Conservation (phyloP, 2,888 invertebrate species). For the Cyclophora punctaria region DNA sequence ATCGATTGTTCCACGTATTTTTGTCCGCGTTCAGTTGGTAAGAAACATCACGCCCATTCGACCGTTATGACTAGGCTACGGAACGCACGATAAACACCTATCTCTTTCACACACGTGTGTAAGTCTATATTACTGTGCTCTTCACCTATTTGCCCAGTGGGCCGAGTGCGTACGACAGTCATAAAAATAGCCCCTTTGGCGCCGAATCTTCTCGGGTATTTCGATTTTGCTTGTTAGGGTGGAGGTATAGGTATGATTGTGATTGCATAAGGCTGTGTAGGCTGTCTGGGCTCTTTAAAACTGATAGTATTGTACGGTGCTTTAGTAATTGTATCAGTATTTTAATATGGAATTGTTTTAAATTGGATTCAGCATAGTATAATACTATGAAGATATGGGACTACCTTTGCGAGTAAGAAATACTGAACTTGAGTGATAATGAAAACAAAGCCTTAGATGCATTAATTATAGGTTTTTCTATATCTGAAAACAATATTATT, state of each 20-base stretch:
- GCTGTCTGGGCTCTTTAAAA: not conserved
- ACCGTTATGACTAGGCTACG: conserved; percentile 73
- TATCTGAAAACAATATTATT: too few species aligned
- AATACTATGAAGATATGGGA: too few species aligned
- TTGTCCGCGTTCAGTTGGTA: conserved; percentile 73
- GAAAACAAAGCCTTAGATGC: too few species aligned
- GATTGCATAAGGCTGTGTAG: conserved; percentile 41
- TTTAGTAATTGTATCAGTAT: too few species aligned
- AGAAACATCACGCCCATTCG: conserved; percentile 76
- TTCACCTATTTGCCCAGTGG: conserved; percentile 70
- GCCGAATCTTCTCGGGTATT: conserved; percentile 71
- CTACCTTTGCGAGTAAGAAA: too few species aligned
- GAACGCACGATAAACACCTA: conserved; percentile 61
- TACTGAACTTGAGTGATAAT: too few species aligned
- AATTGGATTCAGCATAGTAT: too few species aligned
- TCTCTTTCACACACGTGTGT: conserved; percentile 66
- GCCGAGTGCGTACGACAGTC: conserved; percentile 71
- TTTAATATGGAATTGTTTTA: too few species aligned
- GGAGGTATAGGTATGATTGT: conserved; percentile 49
- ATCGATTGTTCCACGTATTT: conserved; percentile 74
- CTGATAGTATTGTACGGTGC: too few species aligned
- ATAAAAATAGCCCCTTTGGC: conserved; percentile 75
- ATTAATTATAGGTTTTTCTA: too few species aligned
- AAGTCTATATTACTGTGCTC: conserved; percentile 45
- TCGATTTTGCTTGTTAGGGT: conserved; percentile 66